A percentile compares a stretch with the other conserved stretches of the same genome.
Evolutionary conservation across 2,797 vertebrate genomes (phyloP).

Genomic region (Siniperca undulata): DNA sequence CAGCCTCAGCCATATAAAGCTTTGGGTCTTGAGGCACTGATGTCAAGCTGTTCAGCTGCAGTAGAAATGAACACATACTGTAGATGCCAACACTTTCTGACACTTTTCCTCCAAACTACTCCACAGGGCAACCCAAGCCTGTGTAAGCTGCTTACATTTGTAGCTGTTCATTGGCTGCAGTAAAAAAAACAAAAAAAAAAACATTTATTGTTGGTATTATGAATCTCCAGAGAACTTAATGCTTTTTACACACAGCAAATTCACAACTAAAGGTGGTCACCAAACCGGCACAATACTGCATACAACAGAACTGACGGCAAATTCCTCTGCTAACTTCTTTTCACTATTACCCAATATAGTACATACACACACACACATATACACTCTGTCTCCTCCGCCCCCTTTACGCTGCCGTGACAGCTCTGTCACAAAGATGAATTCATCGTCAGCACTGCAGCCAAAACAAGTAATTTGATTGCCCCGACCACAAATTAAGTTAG

Average conservation of each 20-base stretch:
- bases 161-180: constrained; percentile 44
- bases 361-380: constrained; percentile 43
- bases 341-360: constrained; percentile 40
- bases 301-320: constrained; percentile 24
- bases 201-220: constrained; percentile 47
- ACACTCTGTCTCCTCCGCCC: constrained; percentile 58
- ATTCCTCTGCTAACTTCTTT: constrained; percentile 52
- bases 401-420: constrained; percentile 80
- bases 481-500: constrained; percentile 91
- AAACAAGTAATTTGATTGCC: constrained; percentile 91
- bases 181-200: constrained; percentile 22
- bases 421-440: constrained; percentile 90
- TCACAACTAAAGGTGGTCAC: constrained; percentile 20
- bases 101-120: constrained; percentile 57
- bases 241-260: constrained; percentile 49
- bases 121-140: constrained; percentile 38
- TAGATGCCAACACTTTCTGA: constrained; percentile 51
- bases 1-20: constrained; percentile 41
- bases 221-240: constrained; percentile 51
- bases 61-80: constrained; percentile 47
- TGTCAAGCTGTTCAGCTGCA: constrained; percentile 69
- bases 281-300: constrained; percentile 16
- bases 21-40: constrained; percentile 46
- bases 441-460: constrained; percentile 87
- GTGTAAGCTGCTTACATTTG: constrained; percentile 59